A percentile compares a stretch with the other conserved stretches of the same genome.
These are phyloP conservation scores for Piprites chloris DNA, from an alignment of 2,113 vertebrate genomes.

Conservation along the genomic window DNA sequence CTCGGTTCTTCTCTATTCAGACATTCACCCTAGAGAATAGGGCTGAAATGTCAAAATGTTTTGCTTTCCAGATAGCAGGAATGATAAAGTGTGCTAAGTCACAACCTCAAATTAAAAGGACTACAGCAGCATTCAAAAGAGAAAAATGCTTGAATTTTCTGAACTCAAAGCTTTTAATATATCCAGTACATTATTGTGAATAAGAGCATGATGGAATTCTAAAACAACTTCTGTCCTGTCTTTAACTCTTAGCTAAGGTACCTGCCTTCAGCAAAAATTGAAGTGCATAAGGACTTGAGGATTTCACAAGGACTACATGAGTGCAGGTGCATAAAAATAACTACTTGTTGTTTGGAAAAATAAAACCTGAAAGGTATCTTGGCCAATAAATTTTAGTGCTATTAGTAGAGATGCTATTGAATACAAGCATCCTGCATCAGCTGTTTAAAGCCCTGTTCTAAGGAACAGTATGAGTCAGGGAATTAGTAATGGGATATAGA, in stretches of 20 bases:
- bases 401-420: not conserved
- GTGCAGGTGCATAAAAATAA: not conserved
- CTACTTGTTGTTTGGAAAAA: not conserved
- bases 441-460: not conserved
- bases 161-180: not conserved
- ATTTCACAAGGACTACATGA: not conserved
- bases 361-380: not conserved
- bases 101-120: not conserved
- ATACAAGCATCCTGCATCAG: not conserved
- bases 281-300: not conserved
- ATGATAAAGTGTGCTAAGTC: not conserved
- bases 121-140: not conserved
- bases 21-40: not conserved
- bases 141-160: not conserved
- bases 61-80: not conserved
- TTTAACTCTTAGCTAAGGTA: not conserved
- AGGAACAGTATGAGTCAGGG: not conserved
- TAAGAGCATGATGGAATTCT: not conserved
- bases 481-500: slow-evolving; percentile 11
- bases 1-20: not conserved
- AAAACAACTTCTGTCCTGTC: not conserved
- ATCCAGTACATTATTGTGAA: not conserved
- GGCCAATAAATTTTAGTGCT: not conserved
- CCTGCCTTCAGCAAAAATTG: not conserved
- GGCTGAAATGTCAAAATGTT: not conserved